A percentile compares a stretch with the other conserved stretches of the same genome.
Conservation (phyloP, 2,888 invertebrate species). For the Esperia sulphurella region DNA sequence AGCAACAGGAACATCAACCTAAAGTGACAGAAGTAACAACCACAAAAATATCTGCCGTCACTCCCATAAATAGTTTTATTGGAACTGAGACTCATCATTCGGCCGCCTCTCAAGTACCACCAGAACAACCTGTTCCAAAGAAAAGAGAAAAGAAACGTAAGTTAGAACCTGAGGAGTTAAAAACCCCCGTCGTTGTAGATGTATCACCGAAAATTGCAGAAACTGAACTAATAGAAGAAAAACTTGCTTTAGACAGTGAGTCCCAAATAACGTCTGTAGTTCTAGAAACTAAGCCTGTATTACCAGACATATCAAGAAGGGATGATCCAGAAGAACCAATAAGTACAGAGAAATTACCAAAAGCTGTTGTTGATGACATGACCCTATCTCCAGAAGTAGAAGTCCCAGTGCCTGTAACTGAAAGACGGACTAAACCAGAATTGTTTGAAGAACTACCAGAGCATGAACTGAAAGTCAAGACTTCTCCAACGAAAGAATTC, state of each 20-base stretch:
- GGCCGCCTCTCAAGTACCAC: constrained; percentile 14
- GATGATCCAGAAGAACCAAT: background rate
- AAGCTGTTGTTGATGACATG: background rate
- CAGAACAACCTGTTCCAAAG: constrained; percentile 7
- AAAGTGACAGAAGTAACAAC: constrained; percentile 7
- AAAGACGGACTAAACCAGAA: background rate
- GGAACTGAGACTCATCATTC: constrained; percentile 40
- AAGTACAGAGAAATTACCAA: background rate
- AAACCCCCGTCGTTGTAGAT: constrained; percentile 1
- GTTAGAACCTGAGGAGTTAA: constrained; percentile 12
- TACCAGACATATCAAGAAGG: background rate
- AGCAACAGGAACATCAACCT: background rate
- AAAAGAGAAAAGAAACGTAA: constrained; percentile 4
- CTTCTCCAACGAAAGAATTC: constrained; percentile 3
- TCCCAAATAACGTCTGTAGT: too few species aligned
- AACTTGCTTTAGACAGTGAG: too few species aligned
- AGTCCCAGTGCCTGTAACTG: background rate
- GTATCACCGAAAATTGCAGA: background rate
- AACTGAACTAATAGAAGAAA: background rate
- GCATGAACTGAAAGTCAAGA: constrained; percentile 1
- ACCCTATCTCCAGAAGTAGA: background rate
- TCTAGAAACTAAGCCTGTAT: background rate
- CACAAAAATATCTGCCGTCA: constrained; percentile 4
- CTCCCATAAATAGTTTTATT: constrained; percentile 28
- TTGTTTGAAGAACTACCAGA: background rate